These are phyloP conservation scores for Conomelus anceps DNA, from an alignment of 2,888 invertebrate species.

Conservation along the genomic window DNA sequence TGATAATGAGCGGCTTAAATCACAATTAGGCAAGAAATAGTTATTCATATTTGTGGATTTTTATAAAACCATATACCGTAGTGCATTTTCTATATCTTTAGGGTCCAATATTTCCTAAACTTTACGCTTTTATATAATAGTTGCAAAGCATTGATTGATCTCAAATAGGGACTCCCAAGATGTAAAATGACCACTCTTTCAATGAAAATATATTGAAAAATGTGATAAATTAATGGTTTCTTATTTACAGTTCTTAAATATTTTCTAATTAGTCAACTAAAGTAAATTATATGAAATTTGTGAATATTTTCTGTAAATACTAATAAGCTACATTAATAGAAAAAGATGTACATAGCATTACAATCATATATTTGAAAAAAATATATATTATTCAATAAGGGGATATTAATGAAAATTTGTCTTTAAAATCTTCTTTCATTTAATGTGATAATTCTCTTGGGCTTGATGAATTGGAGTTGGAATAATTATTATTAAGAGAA, in stretches of 20 bases:
- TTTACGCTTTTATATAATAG: constrained; percentile 4
- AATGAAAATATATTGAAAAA: neutral
- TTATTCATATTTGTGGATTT: constrained; percentile 12
- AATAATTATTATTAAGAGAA: neutral
- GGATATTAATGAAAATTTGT: neutral
- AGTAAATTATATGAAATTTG: neutral
- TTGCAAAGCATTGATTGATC: neutral
- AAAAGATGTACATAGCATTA: neutral
- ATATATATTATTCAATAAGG: neutral
- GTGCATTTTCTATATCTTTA: constrained; percentile 28
- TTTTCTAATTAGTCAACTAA: neutral
- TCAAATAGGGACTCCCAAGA: neutral
- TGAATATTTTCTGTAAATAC: neutral
- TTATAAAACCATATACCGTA: constrained; percentile 21
- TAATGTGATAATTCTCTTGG: neutral
- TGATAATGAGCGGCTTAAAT: neutral
- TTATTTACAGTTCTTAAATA: neutral
- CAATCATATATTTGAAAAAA: neutral
- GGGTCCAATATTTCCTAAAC: constrained; percentile 19
- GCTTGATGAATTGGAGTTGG: neutral
- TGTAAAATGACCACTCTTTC: neutral
- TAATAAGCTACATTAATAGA: neutral
- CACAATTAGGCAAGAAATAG: neutral
- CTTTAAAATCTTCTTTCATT: neutral
- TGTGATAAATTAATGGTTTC: neutral